Evolutionary conservation across 2,888 invertebrate species (phyloP).

Genomic region (Meta bourneti): DNA sequence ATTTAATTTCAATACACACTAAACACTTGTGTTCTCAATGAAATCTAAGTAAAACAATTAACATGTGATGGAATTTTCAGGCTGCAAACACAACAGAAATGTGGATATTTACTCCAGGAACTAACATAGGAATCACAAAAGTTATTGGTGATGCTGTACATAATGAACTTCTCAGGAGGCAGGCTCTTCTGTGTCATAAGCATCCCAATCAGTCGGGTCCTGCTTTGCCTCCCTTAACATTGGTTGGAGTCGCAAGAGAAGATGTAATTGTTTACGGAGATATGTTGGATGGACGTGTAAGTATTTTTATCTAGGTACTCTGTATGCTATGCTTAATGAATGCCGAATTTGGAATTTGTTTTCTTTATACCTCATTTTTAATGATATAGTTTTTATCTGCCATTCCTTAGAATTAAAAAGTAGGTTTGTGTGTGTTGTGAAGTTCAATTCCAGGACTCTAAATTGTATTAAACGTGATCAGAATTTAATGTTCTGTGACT

Average conservation of each 20-base stretch:
- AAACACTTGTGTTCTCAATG: too few species aligned
- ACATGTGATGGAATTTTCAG: slow-evolving; percentile 71
- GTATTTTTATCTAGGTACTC: background rate
- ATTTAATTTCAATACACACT: too few species aligned
- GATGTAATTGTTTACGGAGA: slow-evolving; percentile 76
- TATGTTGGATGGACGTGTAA: slow-evolving; percentile 70
- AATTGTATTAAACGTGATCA: too few species aligned
- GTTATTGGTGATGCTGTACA: slow-evolving; percentile 80
- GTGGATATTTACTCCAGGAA: slow-evolving; percentile 80
- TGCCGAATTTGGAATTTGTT: background rate
- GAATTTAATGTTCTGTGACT: too few species aligned
- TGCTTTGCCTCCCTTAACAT: slow-evolving; percentile 65
- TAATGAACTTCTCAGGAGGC: slow-evolving; percentile 77
- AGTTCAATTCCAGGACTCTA: too few species aligned
- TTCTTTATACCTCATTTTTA: too few species aligned
- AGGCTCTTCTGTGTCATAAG: slow-evolving; percentile 78
- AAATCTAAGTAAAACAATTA: too few species aligned
- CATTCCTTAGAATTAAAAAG: background rate
- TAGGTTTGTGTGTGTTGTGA: too few species aligned
- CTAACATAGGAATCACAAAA: slow-evolving; percentile 80
- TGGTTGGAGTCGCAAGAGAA: slow-evolving; percentile 76
- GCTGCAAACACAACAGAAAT: slow-evolving; percentile 80
- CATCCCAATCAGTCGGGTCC: slow-evolving; percentile 71
- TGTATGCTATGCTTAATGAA: background rate
- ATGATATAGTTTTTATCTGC: background rate